These are phyloP conservation scores for Scolopax mira DNA, from an alignment of 2,113 vertebrate species.

Conservation along the genomic window DNA sequence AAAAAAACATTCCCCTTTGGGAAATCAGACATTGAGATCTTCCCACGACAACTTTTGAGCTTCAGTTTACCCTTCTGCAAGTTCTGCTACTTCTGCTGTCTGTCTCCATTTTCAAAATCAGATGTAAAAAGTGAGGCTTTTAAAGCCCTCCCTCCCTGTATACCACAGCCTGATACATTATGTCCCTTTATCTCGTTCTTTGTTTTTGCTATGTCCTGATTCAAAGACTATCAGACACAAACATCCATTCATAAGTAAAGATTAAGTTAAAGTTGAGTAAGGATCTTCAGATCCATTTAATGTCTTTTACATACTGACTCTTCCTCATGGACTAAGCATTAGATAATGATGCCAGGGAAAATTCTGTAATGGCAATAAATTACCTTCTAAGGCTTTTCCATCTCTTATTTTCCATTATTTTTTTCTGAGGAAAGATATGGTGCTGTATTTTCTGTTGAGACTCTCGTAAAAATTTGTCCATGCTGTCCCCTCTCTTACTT, in stretches of 20 bases:
- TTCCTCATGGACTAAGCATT: background rate
- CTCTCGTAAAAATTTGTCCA: background rate
- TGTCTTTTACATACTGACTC: background rate
- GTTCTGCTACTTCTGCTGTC: constrained; percentile 14
- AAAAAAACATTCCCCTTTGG: background rate
- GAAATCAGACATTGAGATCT: background rate
- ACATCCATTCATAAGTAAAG: background rate
- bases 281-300: constrained; percentile 11
- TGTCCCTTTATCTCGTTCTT: background rate
- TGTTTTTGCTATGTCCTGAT: background rate
- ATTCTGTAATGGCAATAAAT: constrained; percentile 31
- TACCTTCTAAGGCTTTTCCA: constrained; percentile 23
- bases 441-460: constrained; percentile 14
- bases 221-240: background rate
- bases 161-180: background rate
- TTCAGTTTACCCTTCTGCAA: background rate
- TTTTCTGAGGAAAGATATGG: background rate
- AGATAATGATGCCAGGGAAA: constrained; percentile 14
- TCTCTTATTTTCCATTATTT: background rate
- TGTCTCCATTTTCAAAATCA: background rate
- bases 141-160: background rate
- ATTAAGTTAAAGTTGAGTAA: constrained; percentile 15
- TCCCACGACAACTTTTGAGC: background rate
- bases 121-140: background rate
- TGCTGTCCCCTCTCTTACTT: background rate